Conservation (phyloP, 1,140 invertebrate species). For the Drosophila neocordata region DNA sequence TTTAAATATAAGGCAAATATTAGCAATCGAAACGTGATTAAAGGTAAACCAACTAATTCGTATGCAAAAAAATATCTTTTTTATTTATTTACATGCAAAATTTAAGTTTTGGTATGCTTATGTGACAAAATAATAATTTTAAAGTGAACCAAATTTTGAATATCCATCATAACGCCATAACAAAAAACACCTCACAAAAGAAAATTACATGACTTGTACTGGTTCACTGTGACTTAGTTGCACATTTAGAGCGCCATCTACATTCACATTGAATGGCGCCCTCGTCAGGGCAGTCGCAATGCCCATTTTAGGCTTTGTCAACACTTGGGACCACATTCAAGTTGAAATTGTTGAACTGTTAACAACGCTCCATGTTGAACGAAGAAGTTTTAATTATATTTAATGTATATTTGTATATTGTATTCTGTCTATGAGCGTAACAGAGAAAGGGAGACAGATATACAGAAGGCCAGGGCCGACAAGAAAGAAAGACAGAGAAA, state of each 20-base stretch:
- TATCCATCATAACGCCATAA: no score
- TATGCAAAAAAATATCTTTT: background rate
- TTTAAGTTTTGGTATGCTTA: background rate
- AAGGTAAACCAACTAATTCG: background rate
- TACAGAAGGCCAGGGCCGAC: constrained; percentile 65
- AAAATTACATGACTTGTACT: no score
- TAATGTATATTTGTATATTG: constrained; percentile 68
- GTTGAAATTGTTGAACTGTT: constrained; percentile 69
- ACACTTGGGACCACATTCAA: constrained; percentile 46
- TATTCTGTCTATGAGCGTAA: constrained; percentile 76
- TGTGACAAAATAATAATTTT: background rate
- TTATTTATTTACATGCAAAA: background rate
- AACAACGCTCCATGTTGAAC: constrained; percentile 64
- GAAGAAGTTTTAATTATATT: constrained; percentile 79
- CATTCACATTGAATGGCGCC: no score
- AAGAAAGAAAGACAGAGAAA: constrained; percentile 54
- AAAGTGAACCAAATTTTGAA: background rate
- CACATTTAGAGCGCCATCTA: no score
- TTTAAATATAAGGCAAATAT: background rate
- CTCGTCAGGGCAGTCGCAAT: background rate
- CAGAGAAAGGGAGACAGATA: constrained; percentile 71
- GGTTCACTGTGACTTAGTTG: no score
- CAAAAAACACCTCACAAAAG: no score
- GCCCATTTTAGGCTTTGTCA: background rate
- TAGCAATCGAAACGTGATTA: background rate